These are phyloP conservation scores for Neodiprion virginianus DNA, from an alignment of 1,140 invertebrate genomes.

Conservation along the genomic window DNA sequence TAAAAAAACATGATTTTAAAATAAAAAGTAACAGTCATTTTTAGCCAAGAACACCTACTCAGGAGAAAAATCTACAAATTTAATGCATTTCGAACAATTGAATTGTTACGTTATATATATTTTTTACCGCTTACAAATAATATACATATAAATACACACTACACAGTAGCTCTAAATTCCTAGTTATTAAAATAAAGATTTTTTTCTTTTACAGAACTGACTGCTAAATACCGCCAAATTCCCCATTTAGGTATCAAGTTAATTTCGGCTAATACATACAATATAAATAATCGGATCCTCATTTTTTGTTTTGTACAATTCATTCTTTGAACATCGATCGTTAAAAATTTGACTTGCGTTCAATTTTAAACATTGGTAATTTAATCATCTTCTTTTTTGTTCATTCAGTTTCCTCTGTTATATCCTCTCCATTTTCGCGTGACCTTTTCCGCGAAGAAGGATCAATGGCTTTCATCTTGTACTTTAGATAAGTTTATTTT, in stretches of 20 bases:
- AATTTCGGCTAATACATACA: too few relatives aligned
- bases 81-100: not conserved
- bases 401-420: not conserved
- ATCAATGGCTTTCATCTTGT: not conserved
- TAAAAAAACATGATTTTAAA: slow-evolving; percentile 37
- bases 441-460: not conserved
- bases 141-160: not conserved
- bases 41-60: not conserved
- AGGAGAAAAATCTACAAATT: not conserved
- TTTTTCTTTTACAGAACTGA: not conserved
- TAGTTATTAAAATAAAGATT: slow-evolving; percentile 6
- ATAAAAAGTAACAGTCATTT: slow-evolving; percentile 23
- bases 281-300: too few relatives aligned
- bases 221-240: slow-evolving; percentile 1
- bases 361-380: not conserved
- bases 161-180: not conserved
- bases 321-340: too few relatives aligned
- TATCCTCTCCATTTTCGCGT: not conserved
- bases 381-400: not conserved
- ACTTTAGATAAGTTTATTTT: not conserved
- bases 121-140: slow-evolving; percentile 5
- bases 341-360: not conserved
- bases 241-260: not conserved
- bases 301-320: too few relatives aligned
- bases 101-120: not conserved